Evolutionary conservation across 2,113 vertebrate genomes (phyloP).

Genomic region (Phoxinus phoxinus): DNA sequence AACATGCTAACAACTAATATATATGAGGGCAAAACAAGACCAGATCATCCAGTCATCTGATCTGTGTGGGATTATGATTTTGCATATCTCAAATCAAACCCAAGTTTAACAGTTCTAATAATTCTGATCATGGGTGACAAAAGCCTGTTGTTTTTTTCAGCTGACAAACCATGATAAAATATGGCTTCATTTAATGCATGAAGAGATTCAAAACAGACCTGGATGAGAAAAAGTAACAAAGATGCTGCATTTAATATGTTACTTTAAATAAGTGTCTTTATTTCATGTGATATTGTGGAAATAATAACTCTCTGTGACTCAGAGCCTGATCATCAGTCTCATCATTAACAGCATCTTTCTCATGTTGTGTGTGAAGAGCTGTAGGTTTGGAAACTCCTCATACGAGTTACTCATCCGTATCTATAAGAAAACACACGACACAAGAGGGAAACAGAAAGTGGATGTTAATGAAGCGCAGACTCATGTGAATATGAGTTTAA

Average conservation of each 20-base stretch:
- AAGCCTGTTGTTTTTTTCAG: background rate
- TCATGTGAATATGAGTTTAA: background rate
- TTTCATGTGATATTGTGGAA: background rate
- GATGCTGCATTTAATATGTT: background rate
- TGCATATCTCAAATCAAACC: background rate
- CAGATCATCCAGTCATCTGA: background rate
- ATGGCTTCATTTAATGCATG: background rate
- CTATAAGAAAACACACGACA: background rate
- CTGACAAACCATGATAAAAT: background rate
- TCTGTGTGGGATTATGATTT: background rate
- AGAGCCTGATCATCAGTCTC: background rate
- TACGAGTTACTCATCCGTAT: slow-evolving; percentile 6
- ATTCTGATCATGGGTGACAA: background rate
- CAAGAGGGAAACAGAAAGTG: background rate
- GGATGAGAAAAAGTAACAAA: fast-evolving
- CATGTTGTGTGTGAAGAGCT: background rate
- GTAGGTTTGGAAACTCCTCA: background rate
- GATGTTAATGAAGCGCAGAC: slow-evolving; percentile 8
- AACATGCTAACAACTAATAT: too few species aligned
- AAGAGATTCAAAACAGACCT: background rate
- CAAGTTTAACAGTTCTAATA: background rate
- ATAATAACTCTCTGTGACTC: background rate
- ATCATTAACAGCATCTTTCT: background rate
- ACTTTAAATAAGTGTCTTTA: background rate
- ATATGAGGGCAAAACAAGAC: too few species aligned